Conservation (phyloP, 2,888 invertebrate species). For the Andrena marginata region DNA sequence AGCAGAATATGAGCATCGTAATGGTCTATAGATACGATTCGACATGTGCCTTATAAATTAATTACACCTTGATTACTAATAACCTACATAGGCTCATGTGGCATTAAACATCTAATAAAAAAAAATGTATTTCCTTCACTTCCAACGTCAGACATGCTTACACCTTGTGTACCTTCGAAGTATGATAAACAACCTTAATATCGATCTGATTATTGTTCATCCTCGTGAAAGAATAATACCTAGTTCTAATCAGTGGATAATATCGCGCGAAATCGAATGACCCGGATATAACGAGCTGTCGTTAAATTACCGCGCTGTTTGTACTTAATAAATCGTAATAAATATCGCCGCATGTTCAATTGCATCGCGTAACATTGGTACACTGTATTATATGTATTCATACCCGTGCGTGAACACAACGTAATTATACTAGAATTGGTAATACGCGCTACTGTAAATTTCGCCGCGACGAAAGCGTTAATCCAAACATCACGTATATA, state of each 20-base stretch:
- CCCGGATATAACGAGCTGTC: not conserved
- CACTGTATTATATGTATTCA: conserved; percentile 54
- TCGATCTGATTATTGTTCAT: conserved; percentile 12
- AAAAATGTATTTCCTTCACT: too few species aligned
- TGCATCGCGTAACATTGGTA: conserved; percentile 49
- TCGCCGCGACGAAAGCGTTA: conserved; percentile 45
- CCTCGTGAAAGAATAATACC: conserved; percentile 13
- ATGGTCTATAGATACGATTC: too few species aligned
- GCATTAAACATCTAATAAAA: too few species aligned
- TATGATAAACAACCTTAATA: not conserved
- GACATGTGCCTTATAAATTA: too few species aligned
- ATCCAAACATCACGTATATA: conserved; percentile 49
- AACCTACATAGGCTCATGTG: too few species aligned
- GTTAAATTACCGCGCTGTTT: conserved; percentile 43
- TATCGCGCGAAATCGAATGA: not conserved
- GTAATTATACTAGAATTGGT: conserved; percentile 61
- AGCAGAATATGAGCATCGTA: too few species aligned
- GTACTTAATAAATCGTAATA: conserved; percentile 65
- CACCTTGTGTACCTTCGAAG: not conserved
- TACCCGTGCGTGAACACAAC: conserved; percentile 41
- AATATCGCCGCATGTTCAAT: conserved; percentile 54
- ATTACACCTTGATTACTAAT: too few species aligned
- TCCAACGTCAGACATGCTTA: too few species aligned
- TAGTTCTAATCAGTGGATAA: conserved; percentile 13
- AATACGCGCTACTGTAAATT: conserved; percentile 62